These are phyloP conservation scores for Heteropelma amictum DNA, from an alignment of 2,888 invertebrate genomes.

Conservation along the genomic window DNA sequence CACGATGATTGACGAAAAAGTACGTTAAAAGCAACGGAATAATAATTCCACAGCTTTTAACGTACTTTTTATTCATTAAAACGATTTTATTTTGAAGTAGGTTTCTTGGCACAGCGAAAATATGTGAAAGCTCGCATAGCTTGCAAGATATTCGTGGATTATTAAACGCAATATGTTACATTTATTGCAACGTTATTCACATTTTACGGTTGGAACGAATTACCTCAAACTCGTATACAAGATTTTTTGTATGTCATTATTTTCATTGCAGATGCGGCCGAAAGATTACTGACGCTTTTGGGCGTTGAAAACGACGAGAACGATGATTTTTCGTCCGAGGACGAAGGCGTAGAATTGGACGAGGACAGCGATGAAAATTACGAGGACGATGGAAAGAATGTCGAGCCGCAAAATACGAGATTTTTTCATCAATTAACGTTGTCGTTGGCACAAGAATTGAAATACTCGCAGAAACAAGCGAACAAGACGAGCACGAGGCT, in stretches of 20 bases:
- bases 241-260: not conserved
- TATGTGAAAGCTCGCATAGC: too few relatives aligned
- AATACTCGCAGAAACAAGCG: constrained; percentile 61
- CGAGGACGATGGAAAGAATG: constrained; percentile 26
- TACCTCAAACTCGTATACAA: not conserved
- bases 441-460: constrained; percentile 69
- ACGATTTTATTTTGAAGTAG: too few relatives aligned
- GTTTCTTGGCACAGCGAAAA: too few relatives aligned
- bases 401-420: constrained; percentile 59
- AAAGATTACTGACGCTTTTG: constrained; percentile 69
- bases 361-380: constrained; percentile 58
- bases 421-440: constrained; percentile 69
- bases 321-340: constrained; percentile 67
- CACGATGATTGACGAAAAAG: constrained; percentile 3
- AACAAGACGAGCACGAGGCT: constrained; percentile 10
- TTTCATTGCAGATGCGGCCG: constrained; percentile 68
- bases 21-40: not conserved
- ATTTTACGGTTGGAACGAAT: too few relatives aligned
- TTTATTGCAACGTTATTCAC: too few relatives aligned
- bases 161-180: too few relatives aligned
- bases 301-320: constrained; percentile 68
- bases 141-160: too few relatives aligned
- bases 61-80: not conserved
- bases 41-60: not conserved
- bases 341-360: constrained; percentile 74